phyloP scores from a whole-genome alignment of 2,113 vertebrate species.

The Speoplatyrhinus poulsoni region DNA sequence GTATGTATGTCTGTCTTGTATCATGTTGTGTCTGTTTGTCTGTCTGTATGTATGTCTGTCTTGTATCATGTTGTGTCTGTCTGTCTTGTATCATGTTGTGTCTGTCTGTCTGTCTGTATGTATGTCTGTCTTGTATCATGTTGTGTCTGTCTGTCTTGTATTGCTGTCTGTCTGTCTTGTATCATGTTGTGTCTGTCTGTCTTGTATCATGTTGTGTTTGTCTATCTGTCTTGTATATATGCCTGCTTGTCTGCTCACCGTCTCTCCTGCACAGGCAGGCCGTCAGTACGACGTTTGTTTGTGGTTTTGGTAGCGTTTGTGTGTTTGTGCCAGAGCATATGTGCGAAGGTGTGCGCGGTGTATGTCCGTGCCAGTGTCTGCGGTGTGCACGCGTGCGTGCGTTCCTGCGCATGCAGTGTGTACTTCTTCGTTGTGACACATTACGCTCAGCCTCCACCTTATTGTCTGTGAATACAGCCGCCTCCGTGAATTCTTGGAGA shows the following conservation, averaged over 20 bases:
- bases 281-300: constrained; percentile 38
- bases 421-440: constrained; percentile 55
- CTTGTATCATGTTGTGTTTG: background rate
- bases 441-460: constrained; percentile 61
- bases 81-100: too few species aligned
- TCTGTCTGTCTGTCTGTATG: too few species aligned
- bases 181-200: too few species aligned
- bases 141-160: too few species aligned
- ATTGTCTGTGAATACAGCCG: constrained; percentile 63
- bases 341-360: constrained; percentile 11
- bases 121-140: too few species aligned
- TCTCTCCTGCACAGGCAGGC: constrained; percentile 11
- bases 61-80: too few species aligned
- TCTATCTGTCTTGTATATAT: constrained; percentile 1
- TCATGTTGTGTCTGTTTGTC: constrained; percentile 35
- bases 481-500: constrained; percentile 54
- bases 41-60: background rate
- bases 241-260: constrained; percentile 39
- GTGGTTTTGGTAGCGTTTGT: constrained; percentile 31
- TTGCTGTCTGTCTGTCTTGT: too few species aligned
- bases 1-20: background rate
- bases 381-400: constrained; percentile 1
- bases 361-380: background rate
- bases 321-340: constrained; percentile 19
- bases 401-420: constrained; percentile 42